A percentile compares a stretch with the other conserved stretches of the same genome.
These are phyloP conservation scores for Dermatemys mawii DNA, from an alignment of 2,113 vertebrate genomes.

Conservation along the genomic window DNA sequence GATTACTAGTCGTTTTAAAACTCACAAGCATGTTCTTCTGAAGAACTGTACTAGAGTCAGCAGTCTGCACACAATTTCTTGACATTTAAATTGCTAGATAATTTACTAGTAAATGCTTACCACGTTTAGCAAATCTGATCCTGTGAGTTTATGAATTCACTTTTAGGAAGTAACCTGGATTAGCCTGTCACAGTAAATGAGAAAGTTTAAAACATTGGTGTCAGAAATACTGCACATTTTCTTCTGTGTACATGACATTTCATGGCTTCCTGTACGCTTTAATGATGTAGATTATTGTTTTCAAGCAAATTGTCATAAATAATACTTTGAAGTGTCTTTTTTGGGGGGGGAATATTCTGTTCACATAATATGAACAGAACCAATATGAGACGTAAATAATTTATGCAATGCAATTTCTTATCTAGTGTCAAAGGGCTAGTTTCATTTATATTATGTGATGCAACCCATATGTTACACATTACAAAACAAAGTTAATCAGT, in stretches of 20 bases:
- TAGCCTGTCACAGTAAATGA: background rate
- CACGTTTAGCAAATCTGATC: background rate
- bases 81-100: background rate
- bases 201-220: background rate
- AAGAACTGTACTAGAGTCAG: background rate
- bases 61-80: background rate
- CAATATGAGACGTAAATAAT: background rate
- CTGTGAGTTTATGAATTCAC: background rate
- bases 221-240: background rate
- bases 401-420: background rate
- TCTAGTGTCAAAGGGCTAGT: background rate
- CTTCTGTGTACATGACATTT: background rate
- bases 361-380: rapidly evolving
- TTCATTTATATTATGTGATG: background rate
- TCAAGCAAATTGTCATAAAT: background rate
- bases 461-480: background rate
- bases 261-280: background rate
- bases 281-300: background rate
- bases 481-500: conserved; percentile 32
- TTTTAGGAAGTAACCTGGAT: rapidly evolving
- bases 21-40: background rate
- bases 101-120: background rate
- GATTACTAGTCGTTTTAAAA: background rate
- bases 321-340: background rate
- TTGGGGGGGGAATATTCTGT: background rate